Evolutionary conservation across 2,797 vertebrate species (phyloP), one percentile per base, ranked within the genome.

Genomic region (Gymnothorax javanicus): DNA sequence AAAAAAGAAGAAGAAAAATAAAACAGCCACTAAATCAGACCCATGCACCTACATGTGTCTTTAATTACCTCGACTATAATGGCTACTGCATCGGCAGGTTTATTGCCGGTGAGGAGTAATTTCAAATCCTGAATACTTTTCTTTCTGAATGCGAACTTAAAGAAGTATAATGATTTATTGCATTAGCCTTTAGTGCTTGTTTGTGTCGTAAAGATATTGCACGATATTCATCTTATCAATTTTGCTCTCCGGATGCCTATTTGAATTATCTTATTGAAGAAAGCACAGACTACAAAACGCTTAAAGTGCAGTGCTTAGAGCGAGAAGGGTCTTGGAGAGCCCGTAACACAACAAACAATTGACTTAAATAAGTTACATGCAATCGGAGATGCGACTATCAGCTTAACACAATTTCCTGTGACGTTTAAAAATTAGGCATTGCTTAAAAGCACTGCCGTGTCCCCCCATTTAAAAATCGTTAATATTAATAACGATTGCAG

Each of bases 361-460:
- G 94, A 95, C 94, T 93, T 94, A 95, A 95, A 93, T 94, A 93
- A 95, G 94, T 96, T 95, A 94, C 94, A 94, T 94, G 94, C 94
- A 95, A 95, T 94, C 93, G 93, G 95, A 95, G 94, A 94, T 87
- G 93, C 92, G 94, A 95, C 95, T 94, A 95, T 95, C 95, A 94
- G 94, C 94, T 96, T 96, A 95, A 95, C 94, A 94, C 94, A 94
- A 95, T 95, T 94, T 95, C 94, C 95, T 95, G 95, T 95, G 94
- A 94, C 94, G 93, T 94, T 90, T 93, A 93, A 94, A 95, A 95
- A 95, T 93, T 94, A 95, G 93, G 92, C 92, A 91, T 94, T 93
- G 92, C 93, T 94, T 94, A 95, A 94, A 93, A 94, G 93, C 93
- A 87, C 91, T 89, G 92, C 93, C 94, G 92, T 93, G 91, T 91